phyloP scores from a whole-genome alignment of 2,888 invertebrate species.

The Papilio gigon region DNA sequence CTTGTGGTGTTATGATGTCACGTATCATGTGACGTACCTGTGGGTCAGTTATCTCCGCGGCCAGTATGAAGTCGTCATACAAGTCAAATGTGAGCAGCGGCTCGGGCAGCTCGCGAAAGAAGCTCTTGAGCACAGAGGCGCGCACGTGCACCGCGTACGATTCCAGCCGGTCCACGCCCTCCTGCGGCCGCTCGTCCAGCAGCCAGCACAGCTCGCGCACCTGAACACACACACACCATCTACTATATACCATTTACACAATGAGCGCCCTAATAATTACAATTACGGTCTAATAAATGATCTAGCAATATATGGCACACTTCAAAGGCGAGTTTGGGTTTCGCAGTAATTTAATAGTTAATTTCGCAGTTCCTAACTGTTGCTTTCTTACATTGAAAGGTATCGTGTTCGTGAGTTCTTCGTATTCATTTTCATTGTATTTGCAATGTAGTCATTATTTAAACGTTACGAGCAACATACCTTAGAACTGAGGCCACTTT shows the following conservation, averaged over 20 bases:
- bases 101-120: conserved; percentile 96
- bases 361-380: no score
- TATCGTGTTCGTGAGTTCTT: no score
- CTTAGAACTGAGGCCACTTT: conserved; percentile 93
- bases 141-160: conserved; percentile 94
- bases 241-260: background rate
- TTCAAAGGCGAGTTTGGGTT: no score
- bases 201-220: conserved; percentile 88
- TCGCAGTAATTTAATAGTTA: no score
- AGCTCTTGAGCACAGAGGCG: conserved; percentile 93
- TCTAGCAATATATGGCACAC: no score
- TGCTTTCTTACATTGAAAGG: no score
- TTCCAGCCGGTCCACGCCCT: conserved; percentile 87
- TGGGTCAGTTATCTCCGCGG: conserved; percentile 91
- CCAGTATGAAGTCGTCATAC: conserved; percentile 96
- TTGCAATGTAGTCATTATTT: no score
- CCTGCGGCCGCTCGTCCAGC: conserved; percentile 88
- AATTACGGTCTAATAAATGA: no score
- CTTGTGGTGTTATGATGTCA: background rate
- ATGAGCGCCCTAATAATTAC: no score
- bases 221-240: conserved; percentile 49
- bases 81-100: conserved; percentile 95
- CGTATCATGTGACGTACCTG: conserved; percentile 77
- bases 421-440: no score
- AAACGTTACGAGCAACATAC: conserved; percentile 48